Conservation (phyloP, 2,888 invertebrate genomes). For the Xanthorhoe spadicearia region DNA sequence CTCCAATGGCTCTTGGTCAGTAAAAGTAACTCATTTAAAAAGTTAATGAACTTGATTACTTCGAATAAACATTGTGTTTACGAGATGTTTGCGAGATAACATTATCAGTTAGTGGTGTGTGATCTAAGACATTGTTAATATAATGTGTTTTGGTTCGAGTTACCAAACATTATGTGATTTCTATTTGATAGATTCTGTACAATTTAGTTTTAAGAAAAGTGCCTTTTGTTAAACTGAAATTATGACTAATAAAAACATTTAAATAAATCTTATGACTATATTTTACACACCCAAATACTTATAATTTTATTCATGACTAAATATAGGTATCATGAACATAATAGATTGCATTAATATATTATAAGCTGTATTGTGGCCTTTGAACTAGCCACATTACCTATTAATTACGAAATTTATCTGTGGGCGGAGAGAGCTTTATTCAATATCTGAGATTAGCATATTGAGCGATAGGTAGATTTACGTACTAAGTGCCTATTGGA, state of each 20-base stretch:
- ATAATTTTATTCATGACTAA: background rate
- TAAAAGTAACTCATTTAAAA: conserved; percentile 46
- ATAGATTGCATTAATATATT: conserved; percentile 10
- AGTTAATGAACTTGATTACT: conserved; percentile 9
- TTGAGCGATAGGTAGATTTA: conserved; percentile 34
- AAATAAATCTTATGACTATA: conserved; percentile 7
- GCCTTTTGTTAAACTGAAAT: conserved; percentile 38
- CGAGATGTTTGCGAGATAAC: background rate
- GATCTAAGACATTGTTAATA: conserved; percentile 20
- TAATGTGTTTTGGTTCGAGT: conserved; percentile 54
- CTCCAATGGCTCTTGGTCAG: conserved; percentile 78
- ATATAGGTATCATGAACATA: conserved; percentile 3
- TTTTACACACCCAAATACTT: conserved; percentile 3
- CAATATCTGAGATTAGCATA: conserved; percentile 51
- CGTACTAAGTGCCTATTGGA: background rate
- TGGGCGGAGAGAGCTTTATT: conserved; percentile 49
- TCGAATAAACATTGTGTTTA: conserved; percentile 4
- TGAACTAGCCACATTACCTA: conserved; percentile 39
- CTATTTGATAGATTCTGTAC: conserved; percentile 46
- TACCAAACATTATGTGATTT: conserved; percentile 65
- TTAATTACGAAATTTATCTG: conserved; percentile 40
- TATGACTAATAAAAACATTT: conserved; percentile 26
- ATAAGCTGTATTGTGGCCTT: conserved; percentile 32
- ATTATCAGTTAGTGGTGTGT: conserved; percentile 17
- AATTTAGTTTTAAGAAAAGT: conserved; percentile 39